phyloP scores from a whole-genome alignment of 2,888 invertebrate species.

The Tineola bisselliella region DNA sequence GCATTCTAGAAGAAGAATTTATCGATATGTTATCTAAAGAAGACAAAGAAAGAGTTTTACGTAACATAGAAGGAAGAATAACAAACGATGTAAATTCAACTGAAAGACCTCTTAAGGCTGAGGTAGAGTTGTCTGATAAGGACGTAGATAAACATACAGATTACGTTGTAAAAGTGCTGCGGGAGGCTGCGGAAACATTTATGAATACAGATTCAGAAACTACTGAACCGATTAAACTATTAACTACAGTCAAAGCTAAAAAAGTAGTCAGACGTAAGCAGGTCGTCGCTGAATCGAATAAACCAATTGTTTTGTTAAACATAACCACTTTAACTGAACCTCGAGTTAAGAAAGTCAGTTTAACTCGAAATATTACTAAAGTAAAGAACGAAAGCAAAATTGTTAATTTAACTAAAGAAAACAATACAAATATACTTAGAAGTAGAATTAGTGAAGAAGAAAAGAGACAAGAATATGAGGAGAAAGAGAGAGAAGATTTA shows the following conservation, averaged over 20 bases:
- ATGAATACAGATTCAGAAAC: constrained; percentile 14
- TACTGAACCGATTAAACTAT: no score
- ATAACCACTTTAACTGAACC: neutral
- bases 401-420: no score
- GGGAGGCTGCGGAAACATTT: constrained; percentile 33
- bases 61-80: constrained; percentile 42
- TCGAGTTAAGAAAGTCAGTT: no score
- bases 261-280: neutral
- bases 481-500: no score
- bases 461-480: neutral
- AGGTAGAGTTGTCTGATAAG: constrained; percentile 31
- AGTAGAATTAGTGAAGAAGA: neutral
- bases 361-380: neutral
- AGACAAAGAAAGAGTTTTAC: constrained; percentile 41
- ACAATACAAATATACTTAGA: no score
- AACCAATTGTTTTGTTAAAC: neutral
- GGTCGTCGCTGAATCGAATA: neutral
- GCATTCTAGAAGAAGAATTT: constrained; percentile 29
- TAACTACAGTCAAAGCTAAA: neutral
- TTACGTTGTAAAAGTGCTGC: constrained; percentile 34
- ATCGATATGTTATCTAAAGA: constrained; percentile 42
- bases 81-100: constrained; percentile 29
- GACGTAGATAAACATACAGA: constrained; percentile 32
- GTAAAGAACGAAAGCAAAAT: neutral
- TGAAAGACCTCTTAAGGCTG: constrained; percentile 20